Conservation (phyloP, 2,888 invertebrate genomes). For the Thalpophila matura region DNA sequence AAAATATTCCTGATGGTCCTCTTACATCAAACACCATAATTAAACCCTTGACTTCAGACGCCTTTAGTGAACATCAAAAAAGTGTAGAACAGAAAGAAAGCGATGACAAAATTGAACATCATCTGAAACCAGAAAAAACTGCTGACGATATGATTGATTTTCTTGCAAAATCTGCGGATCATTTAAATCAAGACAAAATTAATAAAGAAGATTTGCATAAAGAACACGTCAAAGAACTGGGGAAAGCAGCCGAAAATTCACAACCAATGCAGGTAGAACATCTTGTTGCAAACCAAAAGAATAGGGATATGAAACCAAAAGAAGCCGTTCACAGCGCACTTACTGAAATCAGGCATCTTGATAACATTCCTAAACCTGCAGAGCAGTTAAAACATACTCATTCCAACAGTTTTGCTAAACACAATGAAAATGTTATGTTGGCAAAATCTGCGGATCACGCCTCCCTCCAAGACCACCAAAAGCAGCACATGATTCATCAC, state of each 20-base stretch:
- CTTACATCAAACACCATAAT: background rate
- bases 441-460: constrained; percentile 52
- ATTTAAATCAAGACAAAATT: constrained; percentile 1
- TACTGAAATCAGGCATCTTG: constrained; percentile 16
- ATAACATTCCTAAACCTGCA: constrained; percentile 37
- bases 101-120: constrained; percentile 16
- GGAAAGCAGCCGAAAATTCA: constrained; percentile 20
- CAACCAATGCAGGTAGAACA: constrained; percentile 8
- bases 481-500: constrained; percentile 31
- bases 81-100: constrained; percentile 14
- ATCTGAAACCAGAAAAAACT: constrained; percentile 18
- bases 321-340: constrained; percentile 2
- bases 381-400: constrained; percentile 28
- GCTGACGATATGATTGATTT: constrained; percentile 33
- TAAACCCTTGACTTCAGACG: constrained; percentile 19
- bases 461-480: constrained; percentile 28
- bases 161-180: constrained; percentile 31
- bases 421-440: constrained; percentile 44
- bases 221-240: background rate
- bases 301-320: constrained; percentile 28
- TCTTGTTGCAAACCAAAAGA: constrained; percentile 1
- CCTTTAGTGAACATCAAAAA: constrained; percentile 22
- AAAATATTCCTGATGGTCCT: constrained; percentile 22
- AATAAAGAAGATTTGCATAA: constrained; percentile 9
- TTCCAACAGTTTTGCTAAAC: constrained; percentile 28